Evolutionary conservation across 2,113 vertebrate species (phyloP), one percentile per base, ranked within the genome.

Genomic region (Copsychus sechellarum): DNA sequence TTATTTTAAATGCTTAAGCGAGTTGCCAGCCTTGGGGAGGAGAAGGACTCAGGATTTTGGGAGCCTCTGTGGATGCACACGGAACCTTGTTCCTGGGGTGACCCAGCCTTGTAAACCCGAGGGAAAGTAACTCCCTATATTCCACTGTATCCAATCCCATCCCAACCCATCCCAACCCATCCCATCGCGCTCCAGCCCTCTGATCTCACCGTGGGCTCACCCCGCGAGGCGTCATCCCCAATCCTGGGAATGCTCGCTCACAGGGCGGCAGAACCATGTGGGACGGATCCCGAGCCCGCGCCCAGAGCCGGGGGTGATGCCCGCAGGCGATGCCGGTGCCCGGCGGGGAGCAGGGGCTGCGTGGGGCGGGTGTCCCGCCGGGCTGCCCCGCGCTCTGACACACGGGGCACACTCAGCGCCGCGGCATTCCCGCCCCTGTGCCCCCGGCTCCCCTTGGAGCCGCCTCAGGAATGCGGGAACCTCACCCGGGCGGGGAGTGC

Each of bases 1-100:
- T 91, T 92, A 93, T 92, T 90, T 72, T 51, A 88, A 95, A 92
- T 38, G 57, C 88, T 82, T 62, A 29, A 92, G 86, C 48, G 21
- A 90, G 94, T 64, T 88, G 88, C 86, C 93, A 76, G 80, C 93
- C 90, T 72, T 65, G 87, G 79, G 90, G 51, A 93, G 89, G 92
- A 89, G 82, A 92, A 81, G 74, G 89, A 85, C 74, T 61, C 5
- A 9, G 78, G 72, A 76, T 89, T 93, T 94, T 2, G 0, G 95
- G 19, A 72, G 84, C 72, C 67, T 91, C 60, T 28, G n/a, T 4
- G 8, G 38, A 60, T 36, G 25, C 17, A 29, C 0, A 2, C 8
- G 14, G 73, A 54, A 31, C 88, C 58, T 56, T 8, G 38, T 8
- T 93, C 77, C 45, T 36, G 31, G 58, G 14, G 12, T 74, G 64